phyloP scores from a whole-genome alignment of 1,140 invertebrate species.

The Pseudomyrmex cubaensis region DNA sequence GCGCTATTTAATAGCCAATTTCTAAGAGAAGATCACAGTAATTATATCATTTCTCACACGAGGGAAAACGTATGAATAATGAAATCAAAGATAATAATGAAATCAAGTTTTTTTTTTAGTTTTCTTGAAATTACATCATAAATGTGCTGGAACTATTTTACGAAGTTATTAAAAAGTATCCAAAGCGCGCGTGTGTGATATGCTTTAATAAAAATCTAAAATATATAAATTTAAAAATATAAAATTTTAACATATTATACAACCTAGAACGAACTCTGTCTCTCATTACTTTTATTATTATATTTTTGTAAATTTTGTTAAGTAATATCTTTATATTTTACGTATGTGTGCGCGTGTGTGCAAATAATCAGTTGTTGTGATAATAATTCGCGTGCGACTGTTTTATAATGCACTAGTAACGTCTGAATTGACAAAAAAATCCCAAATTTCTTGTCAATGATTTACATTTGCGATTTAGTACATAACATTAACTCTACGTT shows the following conservation, averaged over 20 bases:
- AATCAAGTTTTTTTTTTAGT: background rate
- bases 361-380: background rate
- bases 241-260: background rate
- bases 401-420: background rate
- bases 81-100: background rate
- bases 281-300: too few relatives aligned
- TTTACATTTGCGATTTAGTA: slow-evolving; percentile 24
- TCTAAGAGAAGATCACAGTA: background rate
- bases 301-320: background rate
- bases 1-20: background rate
- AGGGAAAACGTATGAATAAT: background rate
- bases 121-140: background rate
- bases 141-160: background rate
- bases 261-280: background rate
- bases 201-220: background rate
- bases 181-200: background rate
- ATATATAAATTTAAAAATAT: slow-evolving; percentile 2
- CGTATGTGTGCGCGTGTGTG: background rate
- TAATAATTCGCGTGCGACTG: too few relatives aligned
- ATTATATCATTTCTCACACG: background rate
- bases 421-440: background rate
- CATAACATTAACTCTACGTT: background rate
- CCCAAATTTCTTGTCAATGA: background rate
- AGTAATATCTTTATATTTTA: background rate
- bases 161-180: background rate